Conservation (phyloP, 2,888 invertebrate species). For the Spisula subtruncata region DNA sequence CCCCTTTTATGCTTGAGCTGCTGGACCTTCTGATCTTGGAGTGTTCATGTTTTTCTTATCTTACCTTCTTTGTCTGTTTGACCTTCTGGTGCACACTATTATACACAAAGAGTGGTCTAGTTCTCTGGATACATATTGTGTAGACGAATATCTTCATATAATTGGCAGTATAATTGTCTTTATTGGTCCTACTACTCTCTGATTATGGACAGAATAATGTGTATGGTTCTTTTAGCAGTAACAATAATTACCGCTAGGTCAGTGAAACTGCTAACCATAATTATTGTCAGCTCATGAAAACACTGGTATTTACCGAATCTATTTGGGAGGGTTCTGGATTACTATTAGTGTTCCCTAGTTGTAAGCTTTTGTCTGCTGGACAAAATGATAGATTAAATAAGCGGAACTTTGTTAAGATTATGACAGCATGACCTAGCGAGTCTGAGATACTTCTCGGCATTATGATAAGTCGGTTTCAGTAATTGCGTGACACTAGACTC, state of each 20-base stretch:
- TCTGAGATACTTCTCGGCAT: not conserved
- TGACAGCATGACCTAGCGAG: not conserved
- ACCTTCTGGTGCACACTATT: not conserved
- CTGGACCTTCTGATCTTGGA: not conserved
- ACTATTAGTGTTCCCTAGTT: not conserved
- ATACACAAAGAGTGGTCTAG: not conserved
- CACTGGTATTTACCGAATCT: not conserved
- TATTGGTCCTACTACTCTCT: slow-evolving; percentile 6
- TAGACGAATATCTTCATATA: slow-evolving; percentile 11
- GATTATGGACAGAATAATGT: slow-evolving; percentile 18
- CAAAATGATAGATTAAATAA: not conserved
- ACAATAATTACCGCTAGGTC: not conserved
- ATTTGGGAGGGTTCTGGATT: not conserved
- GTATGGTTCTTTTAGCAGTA: not conserved
- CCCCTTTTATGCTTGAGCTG: not conserved
- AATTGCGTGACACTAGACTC: not conserved
- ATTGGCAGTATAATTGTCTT: slow-evolving; percentile 23
- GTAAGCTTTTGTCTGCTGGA: not conserved
- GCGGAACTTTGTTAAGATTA: not conserved
- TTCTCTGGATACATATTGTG: not conserved
- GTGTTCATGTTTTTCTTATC: not conserved
- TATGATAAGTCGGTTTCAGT: not conserved
- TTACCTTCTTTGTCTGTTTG: not conserved
- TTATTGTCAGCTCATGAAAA: not conserved
- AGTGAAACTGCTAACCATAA: not conserved